A percentile compares a stretch with the other conserved stretches of the same genome.
Conservation (phyloP, 2,797 vertebrate genomes). For the Dendrocincla tyrannina region DNA sequence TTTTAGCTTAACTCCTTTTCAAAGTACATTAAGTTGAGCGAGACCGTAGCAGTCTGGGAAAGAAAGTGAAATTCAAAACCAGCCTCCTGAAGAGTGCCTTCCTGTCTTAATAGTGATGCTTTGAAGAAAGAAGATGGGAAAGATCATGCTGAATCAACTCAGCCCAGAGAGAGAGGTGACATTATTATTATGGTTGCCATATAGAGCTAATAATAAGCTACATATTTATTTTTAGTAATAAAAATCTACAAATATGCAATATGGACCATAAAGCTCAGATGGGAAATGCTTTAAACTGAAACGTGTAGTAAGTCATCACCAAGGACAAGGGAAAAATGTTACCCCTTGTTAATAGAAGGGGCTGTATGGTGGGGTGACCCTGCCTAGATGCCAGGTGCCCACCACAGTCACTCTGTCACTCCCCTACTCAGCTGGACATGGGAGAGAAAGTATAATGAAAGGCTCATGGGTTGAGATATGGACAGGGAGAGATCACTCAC, state of each 20-base stretch:
- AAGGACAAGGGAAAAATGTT: neutral
- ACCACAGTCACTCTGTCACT: neutral
- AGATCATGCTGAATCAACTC: neutral
- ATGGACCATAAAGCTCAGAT: neutral
- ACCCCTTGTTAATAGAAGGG: neutral
- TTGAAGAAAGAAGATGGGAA: neutral
- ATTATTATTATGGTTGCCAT: neutral
- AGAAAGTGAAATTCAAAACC: neutral
- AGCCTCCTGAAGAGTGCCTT: neutral
- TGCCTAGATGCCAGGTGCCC: accelerated
- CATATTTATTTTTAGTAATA: neutral
- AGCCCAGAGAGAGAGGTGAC: neutral
- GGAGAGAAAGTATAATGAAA: neutral
- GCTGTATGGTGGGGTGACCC: neutral
- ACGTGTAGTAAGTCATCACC: neutral
- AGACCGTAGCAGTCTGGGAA: neutral
- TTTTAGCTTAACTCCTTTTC: conserved; percentile 3
- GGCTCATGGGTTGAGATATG: accelerated
- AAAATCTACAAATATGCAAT: neutral
- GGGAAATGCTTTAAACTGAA: neutral
- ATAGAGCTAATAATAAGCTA: neutral
- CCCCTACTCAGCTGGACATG: neutral
- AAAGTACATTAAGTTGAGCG: neutral
- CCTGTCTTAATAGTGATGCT: neutral
- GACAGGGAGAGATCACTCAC: neutral